Conservation (phyloP, 2,797 vertebrate genomes). For the Chaunax sp. region DNA sequence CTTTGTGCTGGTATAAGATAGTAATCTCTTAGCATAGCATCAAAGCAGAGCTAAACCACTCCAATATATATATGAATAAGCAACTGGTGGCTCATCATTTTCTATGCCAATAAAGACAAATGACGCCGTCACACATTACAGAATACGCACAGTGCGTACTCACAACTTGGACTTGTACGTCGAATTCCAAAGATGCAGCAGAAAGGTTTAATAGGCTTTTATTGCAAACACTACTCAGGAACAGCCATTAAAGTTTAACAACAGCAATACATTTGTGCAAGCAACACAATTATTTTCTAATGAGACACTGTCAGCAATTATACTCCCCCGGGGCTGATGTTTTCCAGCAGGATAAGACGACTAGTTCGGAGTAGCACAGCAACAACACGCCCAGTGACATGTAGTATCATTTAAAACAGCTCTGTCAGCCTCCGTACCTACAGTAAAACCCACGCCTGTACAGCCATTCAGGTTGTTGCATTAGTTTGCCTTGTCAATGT, state of each 20-base stretch:
- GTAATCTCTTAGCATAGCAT: background rate
- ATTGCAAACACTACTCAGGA: constrained; percentile 24
- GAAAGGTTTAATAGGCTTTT: constrained; percentile 1
- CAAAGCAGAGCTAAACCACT: background rate
- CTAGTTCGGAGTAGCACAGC: no score
- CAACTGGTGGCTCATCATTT: background rate
- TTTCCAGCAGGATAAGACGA: no score
- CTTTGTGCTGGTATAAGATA: no score
- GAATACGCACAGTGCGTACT: background rate
- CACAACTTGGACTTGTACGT: background rate
- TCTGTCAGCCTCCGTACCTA: no score
- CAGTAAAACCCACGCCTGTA: no score
- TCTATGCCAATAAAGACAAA: background rate
- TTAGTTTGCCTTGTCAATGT: no score
- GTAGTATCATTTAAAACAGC: no score
- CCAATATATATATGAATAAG: no score
- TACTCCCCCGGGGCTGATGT: no score
- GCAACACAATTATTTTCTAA: constrained; percentile 20
- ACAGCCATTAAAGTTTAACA: constrained; percentile 48
- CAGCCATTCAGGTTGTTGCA: no score
- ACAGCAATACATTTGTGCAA: constrained; percentile 28
- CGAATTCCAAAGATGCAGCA: background rate
- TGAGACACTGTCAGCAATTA: no score
- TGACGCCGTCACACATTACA: background rate
- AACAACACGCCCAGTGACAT: no score